phyloP scores from a whole-genome alignment of 2,113 vertebrate genomes.

The Lepidothrix coronata region DNA sequence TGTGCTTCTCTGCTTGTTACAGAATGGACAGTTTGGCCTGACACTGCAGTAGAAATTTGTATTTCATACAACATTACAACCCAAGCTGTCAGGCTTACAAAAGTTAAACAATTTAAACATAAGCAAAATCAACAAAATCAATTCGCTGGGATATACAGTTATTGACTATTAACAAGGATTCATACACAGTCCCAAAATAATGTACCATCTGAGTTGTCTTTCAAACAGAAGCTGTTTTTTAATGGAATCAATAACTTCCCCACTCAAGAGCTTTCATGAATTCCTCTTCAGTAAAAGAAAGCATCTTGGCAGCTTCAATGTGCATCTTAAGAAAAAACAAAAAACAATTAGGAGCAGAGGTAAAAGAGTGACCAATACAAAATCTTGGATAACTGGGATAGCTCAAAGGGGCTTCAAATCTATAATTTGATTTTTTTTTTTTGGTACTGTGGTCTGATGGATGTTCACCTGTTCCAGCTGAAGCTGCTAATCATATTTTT shows the following conservation, averaged over 20 bases:
- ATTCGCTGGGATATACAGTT: background rate
- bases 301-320: slow-evolving; percentile 92
- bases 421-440: fast-evolving
- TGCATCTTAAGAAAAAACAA: slow-evolving; percentile 83
- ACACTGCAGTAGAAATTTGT: background rate
- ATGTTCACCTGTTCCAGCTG: background rate
- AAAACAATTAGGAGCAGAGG: background rate
- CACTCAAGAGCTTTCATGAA: slow-evolving; percentile 94
- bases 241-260: slow-evolving; percentile 73
- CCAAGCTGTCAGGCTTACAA: background rate
- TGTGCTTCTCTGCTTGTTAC: background rate
- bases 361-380: background rate
- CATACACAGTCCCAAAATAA: background rate
- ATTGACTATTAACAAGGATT: background rate
- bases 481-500: background rate
- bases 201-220: background rate
- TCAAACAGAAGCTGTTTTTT: background rate
- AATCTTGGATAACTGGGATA: background rate
- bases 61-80: background rate
- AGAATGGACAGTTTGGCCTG: background rate
- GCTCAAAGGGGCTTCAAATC: background rate
- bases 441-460: background rate
- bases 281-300: slow-evolving; percentile 95
- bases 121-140: background rate
- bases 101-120: background rate